Evolutionary conservation across 2,113 vertebrate genomes (phyloP), one percentile per base, ranked within the genome.

Genomic region (Catharus fuscescens): DNA sequence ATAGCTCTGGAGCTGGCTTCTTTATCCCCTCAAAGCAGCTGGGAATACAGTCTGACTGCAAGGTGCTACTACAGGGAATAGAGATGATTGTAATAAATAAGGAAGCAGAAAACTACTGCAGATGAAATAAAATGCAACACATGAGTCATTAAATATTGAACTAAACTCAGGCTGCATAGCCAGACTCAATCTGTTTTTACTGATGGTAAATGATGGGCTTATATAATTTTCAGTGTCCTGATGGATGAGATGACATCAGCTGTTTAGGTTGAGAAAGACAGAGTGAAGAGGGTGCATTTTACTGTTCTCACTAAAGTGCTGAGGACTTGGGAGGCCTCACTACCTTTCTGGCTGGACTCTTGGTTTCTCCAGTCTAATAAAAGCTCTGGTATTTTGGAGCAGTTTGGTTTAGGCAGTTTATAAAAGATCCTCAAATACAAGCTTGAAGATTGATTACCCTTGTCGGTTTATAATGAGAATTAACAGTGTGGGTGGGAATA

Each of bases 31-130:
- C 44, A 77, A 92, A 92, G 74, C 67, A 86, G 9, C 40, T 78
- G 85, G 90, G 81, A 94, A 86, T 83, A 79, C 20, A 45, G 9
- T 25, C 54, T 88, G 65, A 36, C 36, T 80, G 64, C 67, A 80
- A 88, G 60, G 72, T 86, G 47, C 52, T 73, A 26, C 79, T 77
- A 56, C 38, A 25, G 64, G 79, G 85, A 88, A 88, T 94, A 78
- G 88, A 90, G 67, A n/a, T 90, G 74, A 90, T 96, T 78, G 28
- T 88, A 97, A 93, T 88, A 97, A 95, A 95, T 95, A 96, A 96
- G 67, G 64, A 86, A 56, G 86, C 52, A 96, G 72, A 90, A 96
- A 84, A 77, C 67, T 66, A 45, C 81, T 86, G 61, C 81, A 53
- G 77, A 60, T 88, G 62, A 93, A 87, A 93, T 83, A 87, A 93